A percentile compares a stretch with the other conserved stretches of the same genome.
Evolutionary conservation across 2,888 invertebrate genomes (phyloP).

Genomic region (Drosophila gaucha): DNA sequence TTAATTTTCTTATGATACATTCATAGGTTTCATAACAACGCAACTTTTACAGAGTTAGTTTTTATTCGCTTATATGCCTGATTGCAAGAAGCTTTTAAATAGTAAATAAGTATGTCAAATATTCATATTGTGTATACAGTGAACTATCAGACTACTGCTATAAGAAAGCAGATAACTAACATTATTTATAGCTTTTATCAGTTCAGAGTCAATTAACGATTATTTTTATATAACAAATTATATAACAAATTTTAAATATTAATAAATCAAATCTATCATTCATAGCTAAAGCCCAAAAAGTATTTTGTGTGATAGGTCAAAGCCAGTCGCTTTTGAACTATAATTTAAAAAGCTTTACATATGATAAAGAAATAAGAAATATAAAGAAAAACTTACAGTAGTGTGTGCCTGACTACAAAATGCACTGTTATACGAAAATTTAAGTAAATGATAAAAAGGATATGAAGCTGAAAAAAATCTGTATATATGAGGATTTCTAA

Average conservation of each 20-base stretch:
- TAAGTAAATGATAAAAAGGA: neutral
- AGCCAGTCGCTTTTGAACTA: neutral
- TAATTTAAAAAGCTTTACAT: neutral
- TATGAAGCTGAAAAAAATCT: neutral
- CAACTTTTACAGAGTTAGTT: no score
- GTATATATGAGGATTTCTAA: no score
- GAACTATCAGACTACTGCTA: neutral
- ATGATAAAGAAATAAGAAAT: neutral
- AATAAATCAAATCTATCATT: slow-evolving; percentile 4
- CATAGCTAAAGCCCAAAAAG: neutral
- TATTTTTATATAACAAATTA: slow-evolving; percentile 1
- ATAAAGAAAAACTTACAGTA: no score
- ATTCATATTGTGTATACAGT: no score
- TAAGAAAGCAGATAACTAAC: neutral
- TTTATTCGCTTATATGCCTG: no score
- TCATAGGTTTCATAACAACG: no score
- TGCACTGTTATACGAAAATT: neutral
- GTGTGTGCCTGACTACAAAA: neutral
- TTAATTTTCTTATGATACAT: no score
- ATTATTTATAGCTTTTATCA: slow-evolving; percentile 4
- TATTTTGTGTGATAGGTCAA: slow-evolving; percentile 2
- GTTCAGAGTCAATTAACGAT: no score
- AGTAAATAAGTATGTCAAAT: neutral
- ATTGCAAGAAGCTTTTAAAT: neutral
- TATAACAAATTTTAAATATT: neutral